Conservation (phyloP, 2,888 invertebrate genomes). For the Pteria penguin region DNA sequence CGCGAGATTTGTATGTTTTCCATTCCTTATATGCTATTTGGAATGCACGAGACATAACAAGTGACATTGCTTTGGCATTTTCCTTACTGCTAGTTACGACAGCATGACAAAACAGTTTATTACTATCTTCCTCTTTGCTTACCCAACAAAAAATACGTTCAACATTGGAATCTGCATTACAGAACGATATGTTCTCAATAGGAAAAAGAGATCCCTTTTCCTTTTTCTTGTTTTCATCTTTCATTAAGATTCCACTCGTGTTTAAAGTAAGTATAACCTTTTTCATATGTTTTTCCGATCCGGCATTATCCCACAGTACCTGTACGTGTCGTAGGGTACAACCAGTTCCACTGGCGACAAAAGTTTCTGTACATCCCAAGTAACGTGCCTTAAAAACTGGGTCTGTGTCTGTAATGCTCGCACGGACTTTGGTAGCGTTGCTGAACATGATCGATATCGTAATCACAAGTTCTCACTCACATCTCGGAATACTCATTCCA, state of each 20-base stretch:
- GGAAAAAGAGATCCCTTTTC: constrained; percentile 50
- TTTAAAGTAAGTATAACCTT: constrained; percentile 61
- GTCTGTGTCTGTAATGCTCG: constrained; percentile 69
- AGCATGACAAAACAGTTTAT: constrained; percentile 64
- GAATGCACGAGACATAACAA: constrained; percentile 70
- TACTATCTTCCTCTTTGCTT: constrained; percentile 47
- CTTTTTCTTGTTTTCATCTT: constrained; percentile 59
- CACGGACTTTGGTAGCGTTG: constrained; percentile 64
- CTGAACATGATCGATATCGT: constrained; percentile 60
- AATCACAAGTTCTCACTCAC: neutral
- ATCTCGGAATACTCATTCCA: neutral
- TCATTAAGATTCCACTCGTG: constrained; percentile 59
- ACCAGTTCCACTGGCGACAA: constrained; percentile 66
- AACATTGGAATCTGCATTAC: constrained; percentile 66
- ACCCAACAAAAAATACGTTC: constrained; percentile 74
- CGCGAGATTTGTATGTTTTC: constrained; percentile 58
- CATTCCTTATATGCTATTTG: constrained; percentile 75
- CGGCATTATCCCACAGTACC: constrained; percentile 72
- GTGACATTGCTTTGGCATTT: constrained; percentile 68
- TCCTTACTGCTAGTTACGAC: constrained; percentile 68
- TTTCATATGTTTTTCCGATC: constrained; percentile 61
- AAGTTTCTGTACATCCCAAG: constrained; percentile 69
- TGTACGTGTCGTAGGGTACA: constrained; percentile 69
- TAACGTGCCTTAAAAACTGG: constrained; percentile 71
- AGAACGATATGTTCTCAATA: constrained; percentile 74